Base-by-base conservation (phyloP, 2,113 vertebrate species). In the Alosa alosa region DNA sequence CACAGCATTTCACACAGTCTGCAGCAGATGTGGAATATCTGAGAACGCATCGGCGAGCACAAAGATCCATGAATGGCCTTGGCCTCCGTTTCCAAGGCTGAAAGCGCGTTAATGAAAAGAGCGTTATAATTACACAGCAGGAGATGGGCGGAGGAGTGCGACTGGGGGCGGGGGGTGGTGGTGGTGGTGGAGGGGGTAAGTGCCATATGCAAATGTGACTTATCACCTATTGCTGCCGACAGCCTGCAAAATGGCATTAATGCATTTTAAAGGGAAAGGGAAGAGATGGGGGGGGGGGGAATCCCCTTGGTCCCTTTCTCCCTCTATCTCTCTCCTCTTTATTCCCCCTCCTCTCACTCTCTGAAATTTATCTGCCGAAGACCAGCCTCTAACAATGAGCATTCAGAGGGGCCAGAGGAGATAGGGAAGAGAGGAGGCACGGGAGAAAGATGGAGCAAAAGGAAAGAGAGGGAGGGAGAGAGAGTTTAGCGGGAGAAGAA, bases 301-400 rank as follows among this genome's bases (percentile, higher is more conserved):
- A 90, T 91, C 89, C 91, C 87, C 88, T 92, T 92, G 89, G 91
- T 90, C 87, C 85, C 88, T 88, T 78, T 90, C 87, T 87, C 87
- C 91, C 89, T 49, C 49, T 84, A 86, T 89, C 84, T 85, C 44
- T 88, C 88, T 89, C 91, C 86, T 85, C 78, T 90, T 91, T 90
- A 90, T 89, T 81, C 57, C 72, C 49, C 0, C 49, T n/a, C 22
- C 57, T 52, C 88, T 82, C 89, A 87, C 87, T 84, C 88, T 89
- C 86, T 91, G 91, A 93, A 94, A 94, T 93, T 91, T 93, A 93
- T 94, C 93, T 93, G 89, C 86, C 82, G 86, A 93, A 92, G 87
- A 92, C 90, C 92, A 90, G 88, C 89, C 64, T 88, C 92, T 91
- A 94, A 93, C 91, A 92, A 92, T 93, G 91, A 91, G 88, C 83